phyloP scores from a whole-genome alignment of 2,797 vertebrate genomes.

The Allenopithecus nigroviridis region DNA sequence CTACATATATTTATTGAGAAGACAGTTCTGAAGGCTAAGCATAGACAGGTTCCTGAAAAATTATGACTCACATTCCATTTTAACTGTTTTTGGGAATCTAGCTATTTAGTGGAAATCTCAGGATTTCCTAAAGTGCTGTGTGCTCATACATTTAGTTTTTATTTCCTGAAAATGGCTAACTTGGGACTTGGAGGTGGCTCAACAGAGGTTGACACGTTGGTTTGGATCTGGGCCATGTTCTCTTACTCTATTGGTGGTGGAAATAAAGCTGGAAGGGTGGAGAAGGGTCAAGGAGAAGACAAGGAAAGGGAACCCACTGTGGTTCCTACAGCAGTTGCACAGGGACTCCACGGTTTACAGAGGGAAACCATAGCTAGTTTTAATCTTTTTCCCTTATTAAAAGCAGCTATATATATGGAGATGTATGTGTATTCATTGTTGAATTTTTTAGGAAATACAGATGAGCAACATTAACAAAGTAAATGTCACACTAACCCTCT shows the following conservation, averaged over 20 bases:
- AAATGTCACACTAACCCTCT: background rate
- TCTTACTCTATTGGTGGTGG: background rate
- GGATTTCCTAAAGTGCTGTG: background rate
- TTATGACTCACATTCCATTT: background rate
- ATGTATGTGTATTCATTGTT: background rate
- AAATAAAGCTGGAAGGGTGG: background rate
- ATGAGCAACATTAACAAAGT: conserved; percentile 15
- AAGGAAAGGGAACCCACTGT: background rate
- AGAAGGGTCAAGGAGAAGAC: background rate
- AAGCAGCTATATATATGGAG: background rate
- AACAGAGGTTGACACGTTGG: background rate
- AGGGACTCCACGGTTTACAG: background rate
- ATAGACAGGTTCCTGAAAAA: background rate
- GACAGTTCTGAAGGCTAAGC: background rate
- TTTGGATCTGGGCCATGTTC: background rate
- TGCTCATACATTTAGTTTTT: background rate
- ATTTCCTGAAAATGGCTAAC: background rate
- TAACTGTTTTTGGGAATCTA: background rate
- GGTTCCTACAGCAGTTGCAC: background rate
- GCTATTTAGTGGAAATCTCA: background rate
- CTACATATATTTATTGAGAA: background rate
- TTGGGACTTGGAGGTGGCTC: background rate
- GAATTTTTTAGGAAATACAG: background rate
- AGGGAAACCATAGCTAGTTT: background rate
- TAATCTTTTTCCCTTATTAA: background rate